Conservation (phyloP, 2,797 vertebrate species). For the Arnoldichthys spilopterus region DNA sequence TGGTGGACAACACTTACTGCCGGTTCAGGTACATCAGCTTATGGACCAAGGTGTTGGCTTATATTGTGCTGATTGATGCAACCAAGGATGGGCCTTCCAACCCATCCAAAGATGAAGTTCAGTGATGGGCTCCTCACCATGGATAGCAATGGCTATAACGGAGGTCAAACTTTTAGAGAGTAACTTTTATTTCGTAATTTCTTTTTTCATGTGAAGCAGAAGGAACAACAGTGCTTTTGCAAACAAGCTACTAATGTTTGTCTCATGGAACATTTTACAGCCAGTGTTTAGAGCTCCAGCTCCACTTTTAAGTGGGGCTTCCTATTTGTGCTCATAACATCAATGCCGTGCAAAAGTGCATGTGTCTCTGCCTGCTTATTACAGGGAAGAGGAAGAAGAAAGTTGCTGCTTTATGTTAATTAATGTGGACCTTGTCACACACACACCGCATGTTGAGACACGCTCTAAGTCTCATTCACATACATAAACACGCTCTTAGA, state of each 20-base stretch:
- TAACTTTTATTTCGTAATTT: no score
- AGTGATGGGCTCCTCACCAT: no score
- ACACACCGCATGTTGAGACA: slow-evolving; percentile 28
- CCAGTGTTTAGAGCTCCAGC: background rate
- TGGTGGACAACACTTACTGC: background rate
- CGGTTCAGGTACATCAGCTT: no score
- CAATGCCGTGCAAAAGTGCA: background rate
- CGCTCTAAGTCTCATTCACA: slow-evolving; percentile 12
- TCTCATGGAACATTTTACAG: slow-evolving; percentile 20
- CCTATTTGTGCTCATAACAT: background rate
- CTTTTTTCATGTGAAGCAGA: slow-evolving; percentile 1
- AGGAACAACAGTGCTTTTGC: slow-evolving; percentile 5
- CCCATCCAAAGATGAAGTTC: no score
- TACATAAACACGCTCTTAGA: slow-evolving; percentile 15
- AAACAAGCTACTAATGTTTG: slow-evolving; percentile 10
- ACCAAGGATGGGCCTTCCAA: no score
- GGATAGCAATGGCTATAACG: no score
- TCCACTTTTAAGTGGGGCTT: no score
- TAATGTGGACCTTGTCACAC: slow-evolving; percentile 33
- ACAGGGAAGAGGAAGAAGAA: slow-evolving; percentile 8
- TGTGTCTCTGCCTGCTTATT: slow-evolving; percentile 19
- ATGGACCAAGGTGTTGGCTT: no score
- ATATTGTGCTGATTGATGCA: no score
- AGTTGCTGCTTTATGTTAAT: slow-evolving; percentile 43
- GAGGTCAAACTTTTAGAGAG: no score